phyloP scores from a whole-genome alignment of 2,797 vertebrate species.

The Semaprochilodus insignis region DNA sequence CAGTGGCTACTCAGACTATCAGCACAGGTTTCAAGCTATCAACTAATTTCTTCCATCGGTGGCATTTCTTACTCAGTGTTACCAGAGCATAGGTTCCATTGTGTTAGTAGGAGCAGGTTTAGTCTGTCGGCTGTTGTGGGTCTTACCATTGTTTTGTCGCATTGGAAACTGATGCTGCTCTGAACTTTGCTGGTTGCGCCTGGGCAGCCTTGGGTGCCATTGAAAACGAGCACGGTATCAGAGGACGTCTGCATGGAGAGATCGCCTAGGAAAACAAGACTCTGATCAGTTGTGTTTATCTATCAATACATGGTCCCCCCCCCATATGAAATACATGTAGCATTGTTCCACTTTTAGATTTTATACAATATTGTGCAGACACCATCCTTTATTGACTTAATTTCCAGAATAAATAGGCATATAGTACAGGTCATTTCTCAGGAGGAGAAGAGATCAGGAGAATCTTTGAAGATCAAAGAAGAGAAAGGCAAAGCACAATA shows the following conservation, averaged over 20 bases:
- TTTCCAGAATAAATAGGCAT: no score
- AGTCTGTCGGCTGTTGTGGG: not conserved
- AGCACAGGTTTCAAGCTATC: not conserved
- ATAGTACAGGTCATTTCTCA: no score
- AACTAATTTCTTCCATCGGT: not conserved
- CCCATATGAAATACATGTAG: no score
- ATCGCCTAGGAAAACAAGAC: slow-evolving; percentile 76
- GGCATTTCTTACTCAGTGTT: slow-evolving; percentile 9
- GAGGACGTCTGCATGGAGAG: slow-evolving; percentile 68
- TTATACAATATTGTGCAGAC: no score
- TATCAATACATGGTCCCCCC: not conserved
- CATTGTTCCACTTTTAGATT: no score
- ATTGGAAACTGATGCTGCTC: slow-evolving; percentile 91
- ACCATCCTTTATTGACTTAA: no score
- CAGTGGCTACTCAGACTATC: not conserved
- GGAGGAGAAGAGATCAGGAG: no score
- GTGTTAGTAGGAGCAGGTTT: not conserved
- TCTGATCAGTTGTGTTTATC: not conserved
- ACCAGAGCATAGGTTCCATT: slow-evolving; percentile 12
- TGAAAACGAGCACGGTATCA: slow-evolving; percentile 82
- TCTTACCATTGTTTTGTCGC: slow-evolving; percentile 94
- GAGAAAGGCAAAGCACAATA: no score
- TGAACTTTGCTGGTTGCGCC: slow-evolving; percentile 73
- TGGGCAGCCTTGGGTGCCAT: slow-evolving; percentile 73
- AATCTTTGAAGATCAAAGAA: no score